Conservation (phyloP, 2,888 invertebrate species). For the Zaprionus obscuricornis region DNA sequence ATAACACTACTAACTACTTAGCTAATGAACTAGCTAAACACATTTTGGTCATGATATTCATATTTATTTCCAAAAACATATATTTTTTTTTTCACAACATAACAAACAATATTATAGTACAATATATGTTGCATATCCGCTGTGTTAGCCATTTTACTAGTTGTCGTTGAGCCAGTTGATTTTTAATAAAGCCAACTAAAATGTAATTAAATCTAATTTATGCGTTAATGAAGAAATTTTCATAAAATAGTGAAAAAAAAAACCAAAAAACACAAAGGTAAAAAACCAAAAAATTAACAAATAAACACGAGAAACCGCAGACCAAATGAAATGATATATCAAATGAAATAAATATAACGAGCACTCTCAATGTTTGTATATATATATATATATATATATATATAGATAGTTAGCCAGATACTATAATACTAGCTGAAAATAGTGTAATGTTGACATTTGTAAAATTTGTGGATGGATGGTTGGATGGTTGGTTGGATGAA, state of each 20-base stretch:
- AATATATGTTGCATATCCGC: too few species aligned
- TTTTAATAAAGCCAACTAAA: slow-evolving; percentile 72
- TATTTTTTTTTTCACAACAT: too few species aligned
- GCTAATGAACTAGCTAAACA: too few species aligned
- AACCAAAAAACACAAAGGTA: slow-evolving; percentile 29
- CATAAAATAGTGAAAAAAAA: slow-evolving; percentile 30
- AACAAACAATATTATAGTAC: too few species aligned
- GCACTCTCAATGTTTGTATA: slow-evolving; percentile 19
- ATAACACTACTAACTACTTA: too few species aligned
- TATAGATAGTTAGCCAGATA: slow-evolving; percentile 17
- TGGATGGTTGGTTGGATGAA: slow-evolving; percentile 4
- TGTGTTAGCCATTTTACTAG: slow-evolving; percentile 1
- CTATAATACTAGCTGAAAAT: too few species aligned
- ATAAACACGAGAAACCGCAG: slow-evolving; percentile 51
- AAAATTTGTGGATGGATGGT: not conserved
- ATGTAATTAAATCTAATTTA: slow-evolving; percentile 77
- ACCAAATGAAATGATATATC: slow-evolving; percentile 37
- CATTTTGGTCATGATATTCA: too few species aligned
- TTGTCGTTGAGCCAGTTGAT: slow-evolving; percentile 52
- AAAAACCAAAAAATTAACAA: slow-evolving; percentile 59
- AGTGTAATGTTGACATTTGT: slow-evolving; percentile 10
- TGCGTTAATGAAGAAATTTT: slow-evolving; percentile 79
- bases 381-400: slow-evolving; percentile 18
- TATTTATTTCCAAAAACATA: too few species aligned
- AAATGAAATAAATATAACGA: slow-evolving; percentile 55